Percentiles rank a stretch among this genome's conserved stretches.
phyloP scores from a whole-genome alignment of 2,113 vertebrate genomes.

The Rutilus rutilus region DNA sequence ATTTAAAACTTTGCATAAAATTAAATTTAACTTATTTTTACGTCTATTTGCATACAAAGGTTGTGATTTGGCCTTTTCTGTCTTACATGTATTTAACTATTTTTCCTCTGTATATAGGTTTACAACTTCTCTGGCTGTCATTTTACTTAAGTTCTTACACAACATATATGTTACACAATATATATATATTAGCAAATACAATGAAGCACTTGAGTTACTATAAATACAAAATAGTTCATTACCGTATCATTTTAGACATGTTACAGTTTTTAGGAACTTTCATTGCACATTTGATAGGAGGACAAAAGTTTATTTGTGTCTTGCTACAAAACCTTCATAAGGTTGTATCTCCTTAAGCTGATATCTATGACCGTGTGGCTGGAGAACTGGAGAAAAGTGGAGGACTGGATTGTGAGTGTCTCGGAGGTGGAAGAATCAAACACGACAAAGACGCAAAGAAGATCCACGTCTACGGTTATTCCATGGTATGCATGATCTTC shows the following conservation, averaged over 20 bases:
- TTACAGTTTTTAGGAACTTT: not conserved
- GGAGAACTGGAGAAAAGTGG: slow-evolving; percentile 79
- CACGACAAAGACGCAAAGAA: slow-evolving; percentile 81
- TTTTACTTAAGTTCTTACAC: no score
- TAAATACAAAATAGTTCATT: not conserved
- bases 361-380: slow-evolving; percentile 86
- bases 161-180: no score
- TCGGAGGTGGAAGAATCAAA: slow-evolving; percentile 88
- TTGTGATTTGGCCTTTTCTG: not conserved
- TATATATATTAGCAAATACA: not conserved
- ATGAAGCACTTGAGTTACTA: not conserved
- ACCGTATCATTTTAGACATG: not conserved
- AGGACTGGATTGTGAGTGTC: slow-evolving; percentile 83
- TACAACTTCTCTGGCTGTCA: not conserved
- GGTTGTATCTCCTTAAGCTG: slow-evolving; percentile 70
- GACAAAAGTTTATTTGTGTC: not conserved
- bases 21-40: not conserved
- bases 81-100: not conserved
- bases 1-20: no score
- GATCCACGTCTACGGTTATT: slow-evolving; percentile 94
- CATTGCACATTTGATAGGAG: not conserved
- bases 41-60: not conserved
- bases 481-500: slow-evolving; percentile 76
- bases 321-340: not conserved
- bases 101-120: not conserved